These are phyloP conservation scores for Lordiphosa clarofinis DNA, from an alignment of 1,140 invertebrate species.

Conservation along the genomic window DNA sequence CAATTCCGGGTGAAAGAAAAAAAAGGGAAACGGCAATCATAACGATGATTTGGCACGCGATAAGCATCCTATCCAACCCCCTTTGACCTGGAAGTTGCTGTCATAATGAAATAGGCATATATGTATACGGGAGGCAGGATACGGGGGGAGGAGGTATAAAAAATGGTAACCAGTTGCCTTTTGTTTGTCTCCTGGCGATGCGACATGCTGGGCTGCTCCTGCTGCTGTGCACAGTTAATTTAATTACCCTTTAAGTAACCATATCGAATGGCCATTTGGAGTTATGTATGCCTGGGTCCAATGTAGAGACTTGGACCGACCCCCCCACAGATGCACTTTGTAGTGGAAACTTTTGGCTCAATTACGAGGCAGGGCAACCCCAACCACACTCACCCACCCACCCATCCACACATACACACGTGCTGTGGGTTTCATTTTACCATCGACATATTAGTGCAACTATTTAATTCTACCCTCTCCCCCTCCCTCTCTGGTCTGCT, in stretches of 20 bases:
- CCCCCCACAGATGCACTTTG: constrained; percentile 44
- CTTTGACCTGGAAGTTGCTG: constrained; percentile 30
- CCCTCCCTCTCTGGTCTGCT: constrained; percentile 3
- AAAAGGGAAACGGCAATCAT: constrained; percentile 57
- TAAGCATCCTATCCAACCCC: constrained; percentile 50
- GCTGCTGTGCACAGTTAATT: constrained; percentile 64
- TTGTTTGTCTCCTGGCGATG: constrained; percentile 34
- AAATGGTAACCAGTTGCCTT: constrained; percentile 32
- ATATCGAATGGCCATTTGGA: constrained; percentile 73
- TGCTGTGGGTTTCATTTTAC: constrained; percentile 66
- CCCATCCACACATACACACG: constrained; percentile 33
- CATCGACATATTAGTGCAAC: constrained; percentile 63
- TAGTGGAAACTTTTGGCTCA: constrained; percentile 50
- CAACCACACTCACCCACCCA: too few relatives aligned
- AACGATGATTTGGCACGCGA: constrained; percentile 78
- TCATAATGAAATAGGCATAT: constrained; percentile 74
- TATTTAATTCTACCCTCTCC: constrained; percentile 34
- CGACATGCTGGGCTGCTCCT: constrained; percentile 30
- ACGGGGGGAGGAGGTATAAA: constrained; percentile 4
- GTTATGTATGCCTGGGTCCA: constrained; percentile 36
- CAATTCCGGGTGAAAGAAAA: constrained; percentile 45
- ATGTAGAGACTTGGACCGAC: too few relatives aligned
- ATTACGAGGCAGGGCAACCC: constrained; percentile 56
- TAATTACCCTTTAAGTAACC: constrained; percentile 79
- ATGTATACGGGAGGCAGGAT: not conserved